A percentile compares a stretch with the other conserved stretches of the same genome.
Conservation (phyloP, 2,113 vertebrate species). For the Azemiops feae region DNA sequence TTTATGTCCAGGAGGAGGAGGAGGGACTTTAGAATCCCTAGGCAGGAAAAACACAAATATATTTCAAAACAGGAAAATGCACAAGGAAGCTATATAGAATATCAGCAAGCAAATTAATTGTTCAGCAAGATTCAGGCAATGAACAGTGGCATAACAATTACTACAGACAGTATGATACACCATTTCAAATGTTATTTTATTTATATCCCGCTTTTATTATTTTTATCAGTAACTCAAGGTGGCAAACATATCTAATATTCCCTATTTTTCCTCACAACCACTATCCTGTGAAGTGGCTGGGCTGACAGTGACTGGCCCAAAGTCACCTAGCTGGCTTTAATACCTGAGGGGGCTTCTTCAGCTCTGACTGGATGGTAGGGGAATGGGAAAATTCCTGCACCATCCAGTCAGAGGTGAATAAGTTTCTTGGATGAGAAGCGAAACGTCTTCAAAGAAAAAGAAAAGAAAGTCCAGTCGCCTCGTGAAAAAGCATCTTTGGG, state of each 20-base stretch:
- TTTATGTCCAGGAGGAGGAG: conserved; percentile 86
- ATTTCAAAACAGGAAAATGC: conserved; percentile 10
- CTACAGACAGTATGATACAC: not conserved
- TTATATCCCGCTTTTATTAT: not conserved
- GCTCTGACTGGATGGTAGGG: no score
- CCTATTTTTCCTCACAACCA: not conserved
- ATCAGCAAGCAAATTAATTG: not conserved
- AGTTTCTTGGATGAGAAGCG: no score
- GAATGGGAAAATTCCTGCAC: no score
- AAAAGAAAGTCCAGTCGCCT: no score
- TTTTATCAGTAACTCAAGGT: not conserved
- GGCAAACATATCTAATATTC: not conserved
- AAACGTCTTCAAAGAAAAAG: no score
- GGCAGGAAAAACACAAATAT: conserved; percentile 5
- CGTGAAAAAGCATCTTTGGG: no score
- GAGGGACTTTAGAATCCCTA: conserved; percentile 90
- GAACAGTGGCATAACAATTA: not conserved
- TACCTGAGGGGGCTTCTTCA: not conserved
- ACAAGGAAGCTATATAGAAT: not conserved
- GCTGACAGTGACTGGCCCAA: not conserved
- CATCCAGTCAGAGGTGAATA: no score
- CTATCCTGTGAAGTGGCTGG: not conserved
- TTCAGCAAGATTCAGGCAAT: not conserved
- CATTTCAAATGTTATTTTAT: not conserved
- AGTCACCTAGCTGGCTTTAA: not conserved